phyloP scores from a whole-genome alignment of 2,113 vertebrate genomes.

The Pyxicephalus adspersus region DNA sequence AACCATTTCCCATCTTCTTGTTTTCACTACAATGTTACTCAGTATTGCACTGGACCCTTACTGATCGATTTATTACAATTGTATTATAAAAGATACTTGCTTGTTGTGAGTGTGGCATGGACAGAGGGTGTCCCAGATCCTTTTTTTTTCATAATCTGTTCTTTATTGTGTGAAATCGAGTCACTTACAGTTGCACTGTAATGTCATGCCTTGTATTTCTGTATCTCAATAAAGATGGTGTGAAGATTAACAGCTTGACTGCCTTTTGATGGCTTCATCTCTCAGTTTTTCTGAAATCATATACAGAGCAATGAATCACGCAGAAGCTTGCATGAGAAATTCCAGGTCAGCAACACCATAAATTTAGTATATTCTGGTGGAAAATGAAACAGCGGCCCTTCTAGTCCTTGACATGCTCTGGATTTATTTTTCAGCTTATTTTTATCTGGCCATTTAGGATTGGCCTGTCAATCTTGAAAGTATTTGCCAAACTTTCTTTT shows the following conservation, averaged over 20 bases:
- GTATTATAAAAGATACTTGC: no score
- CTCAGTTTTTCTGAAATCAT: neutral
- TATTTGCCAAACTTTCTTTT: slow-evolving; percentile 5
- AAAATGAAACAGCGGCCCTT: slow-evolving; percentile 4
- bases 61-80: no score
- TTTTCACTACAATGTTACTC: no score
- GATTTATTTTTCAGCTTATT: slow-evolving; percentile 1
- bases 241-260: slow-evolving; percentile 21
- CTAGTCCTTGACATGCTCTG: neutral
- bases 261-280: slow-evolving; percentile 11
- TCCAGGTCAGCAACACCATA: slow-evolving; percentile 3
- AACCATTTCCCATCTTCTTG: no score
- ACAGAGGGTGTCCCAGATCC: no score
- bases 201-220: slow-evolving; percentile 23
- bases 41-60: no score
- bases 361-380: slow-evolving; percentile 15
- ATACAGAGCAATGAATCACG: neutral
- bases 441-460: neutral
- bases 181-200: neutral
- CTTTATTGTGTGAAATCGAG: neutral
- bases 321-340: neutral
- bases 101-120: no score
- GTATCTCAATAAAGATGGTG: neutral
- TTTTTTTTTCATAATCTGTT: no score
- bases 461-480: slow-evolving; percentile 11